Evolutionary conservation across 2,888 invertebrate species (phyloP), one percentile per base, ranked within the genome.

Genomic region (Clistopyga incitator): DNA sequence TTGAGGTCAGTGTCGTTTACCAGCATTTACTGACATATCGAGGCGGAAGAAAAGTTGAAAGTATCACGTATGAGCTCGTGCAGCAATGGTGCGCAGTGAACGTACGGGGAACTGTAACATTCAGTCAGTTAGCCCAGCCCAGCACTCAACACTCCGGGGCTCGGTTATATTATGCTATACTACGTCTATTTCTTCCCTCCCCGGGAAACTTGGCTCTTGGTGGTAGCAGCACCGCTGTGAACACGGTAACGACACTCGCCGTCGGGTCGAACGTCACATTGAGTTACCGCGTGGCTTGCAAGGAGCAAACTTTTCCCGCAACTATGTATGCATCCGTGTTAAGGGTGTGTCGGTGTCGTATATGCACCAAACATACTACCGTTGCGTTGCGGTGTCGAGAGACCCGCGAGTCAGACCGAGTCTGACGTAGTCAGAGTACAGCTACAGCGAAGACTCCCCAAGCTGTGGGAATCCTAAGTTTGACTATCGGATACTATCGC

Each of bases 241-340:
- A 59, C 78, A 70, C 65, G 81, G 75, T 82, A 84, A 87, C 87
- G 82, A 85, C 75, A 78, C 82, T 75, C 70, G 82, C 78, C 82
- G 77, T 85, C 85, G 82, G 86, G 72, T 88, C 87, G 84, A 87
- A 87, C 87, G 88, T 89, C 89, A 88, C 86, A 82, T 85, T 85
- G 86, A 89, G 87, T 89, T 90, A 88, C 85, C 86, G 85, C 85
- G 85, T 56, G 45, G 70, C 85, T 77, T 85, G 76, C 74, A 84
- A 88, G 84, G 85, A 85, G 79, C 50, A 86, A 88, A 88, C 86
- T 89, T 88, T 82, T 56, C 25, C 42, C 61, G 72, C 54, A 78
- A 74, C 78, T 61, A 54, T 67, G 52, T 61, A 42, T 20, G 15
- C 3, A 50, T 3, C 61, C 56, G 56, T 50, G 56, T 50, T n/a